phyloP scores from a whole-genome alignment of 2,113 vertebrate genomes.

The Podiceps cristatus region DNA sequence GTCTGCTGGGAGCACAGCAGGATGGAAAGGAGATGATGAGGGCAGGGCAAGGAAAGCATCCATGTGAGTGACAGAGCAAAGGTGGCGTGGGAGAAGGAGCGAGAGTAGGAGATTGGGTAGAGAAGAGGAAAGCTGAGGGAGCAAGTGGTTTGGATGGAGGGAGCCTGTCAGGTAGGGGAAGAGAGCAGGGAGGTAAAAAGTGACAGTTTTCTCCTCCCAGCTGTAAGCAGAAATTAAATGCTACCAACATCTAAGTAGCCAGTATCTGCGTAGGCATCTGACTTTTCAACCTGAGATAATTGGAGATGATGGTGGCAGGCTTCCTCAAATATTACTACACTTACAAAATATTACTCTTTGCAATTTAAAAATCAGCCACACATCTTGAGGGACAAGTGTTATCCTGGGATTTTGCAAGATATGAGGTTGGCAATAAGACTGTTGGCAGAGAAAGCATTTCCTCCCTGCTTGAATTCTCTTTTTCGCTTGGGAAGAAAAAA shows the following conservation, averaged over 20 bases:
- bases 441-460: not conserved
- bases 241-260: not conserved
- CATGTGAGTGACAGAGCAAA: not conserved
- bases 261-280: not conserved
- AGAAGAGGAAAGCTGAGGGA: not conserved
- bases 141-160: not conserved
- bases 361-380: conserved; percentile 6
- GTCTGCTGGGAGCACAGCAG: not conserved
- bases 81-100: not conserved
- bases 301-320: not conserved
- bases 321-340: not conserved
- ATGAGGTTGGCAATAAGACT: not conserved
- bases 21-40: not conserved
- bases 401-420: not conserved
- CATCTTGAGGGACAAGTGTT: not conserved
- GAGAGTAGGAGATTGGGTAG: not conserved
- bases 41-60: not conserved
- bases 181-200: not conserved
- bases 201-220: not conserved
- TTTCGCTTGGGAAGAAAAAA: not conserved
- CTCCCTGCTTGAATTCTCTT: not conserved
- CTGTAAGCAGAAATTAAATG: not conserved
- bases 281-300: not conserved
- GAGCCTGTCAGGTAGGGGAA: not conserved
- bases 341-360: not conserved